A percentile compares a stretch with the other conserved stretches of the same genome.
These are phyloP conservation scores for Elgaria multicarinata DNA, from an alignment of 2,113 vertebrate genomes.

Conservation along the genomic window DNA sequence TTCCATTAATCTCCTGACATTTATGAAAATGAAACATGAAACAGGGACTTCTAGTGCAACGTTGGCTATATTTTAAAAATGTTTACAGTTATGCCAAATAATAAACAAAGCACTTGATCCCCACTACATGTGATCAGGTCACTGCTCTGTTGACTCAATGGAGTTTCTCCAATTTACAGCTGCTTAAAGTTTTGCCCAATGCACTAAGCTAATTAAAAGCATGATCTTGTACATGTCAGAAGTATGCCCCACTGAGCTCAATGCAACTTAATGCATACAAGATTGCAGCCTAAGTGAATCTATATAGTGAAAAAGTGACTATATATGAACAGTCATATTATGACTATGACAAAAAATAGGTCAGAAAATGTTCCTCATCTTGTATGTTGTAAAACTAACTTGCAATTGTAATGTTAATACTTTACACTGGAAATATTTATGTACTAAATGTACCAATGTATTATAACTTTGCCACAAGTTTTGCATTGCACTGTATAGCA, in stretches of 20 bases:
- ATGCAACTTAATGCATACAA: neutral
- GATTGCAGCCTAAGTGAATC: constrained; percentile 29
- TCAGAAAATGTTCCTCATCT: constrained; percentile 37
- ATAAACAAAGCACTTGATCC: constrained; percentile 7
- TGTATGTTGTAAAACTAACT: constrained; percentile 35
- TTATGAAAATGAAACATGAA: constrained; percentile 43
- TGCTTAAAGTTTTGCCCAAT: neutral
- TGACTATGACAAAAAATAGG: constrained; percentile 33
- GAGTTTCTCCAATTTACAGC: neutral
- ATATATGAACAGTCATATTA: constrained; percentile 61
- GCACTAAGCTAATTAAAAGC: constrained; percentile 17
- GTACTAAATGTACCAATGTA: neutral
- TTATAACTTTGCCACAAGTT: constrained; percentile 26
- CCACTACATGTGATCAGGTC: neutral
- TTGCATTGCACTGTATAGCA: constrained; percentile 38
- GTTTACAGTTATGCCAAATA: constrained; percentile 22
- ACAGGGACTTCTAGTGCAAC: constrained; percentile 49
- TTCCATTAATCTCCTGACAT: constrained; percentile 62
- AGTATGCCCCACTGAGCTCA: neutral
- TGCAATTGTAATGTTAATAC: constrained; percentile 34
- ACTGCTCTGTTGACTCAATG: neutral
- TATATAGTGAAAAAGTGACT: constrained; percentile 51
- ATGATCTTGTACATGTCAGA: neutral
- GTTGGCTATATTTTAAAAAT: constrained; percentile 50
- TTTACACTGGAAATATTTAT: neutral